Evolutionary conservation across 2,888 invertebrate genomes (phyloP), one percentile per base, ranked within the genome.

Genomic region (Diaprepes abbreviatus): DNA sequence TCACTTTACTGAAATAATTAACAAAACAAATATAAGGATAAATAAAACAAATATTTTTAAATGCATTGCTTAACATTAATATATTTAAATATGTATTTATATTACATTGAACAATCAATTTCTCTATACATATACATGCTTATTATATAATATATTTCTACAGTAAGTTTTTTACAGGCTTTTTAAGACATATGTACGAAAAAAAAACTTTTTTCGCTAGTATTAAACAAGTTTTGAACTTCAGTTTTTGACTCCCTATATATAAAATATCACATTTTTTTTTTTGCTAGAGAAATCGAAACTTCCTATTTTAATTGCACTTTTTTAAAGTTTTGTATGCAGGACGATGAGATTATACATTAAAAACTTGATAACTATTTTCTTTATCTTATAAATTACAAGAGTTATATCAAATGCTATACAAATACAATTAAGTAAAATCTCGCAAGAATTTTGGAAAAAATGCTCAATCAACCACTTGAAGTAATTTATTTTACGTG

Each of bases 91-190:
- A 79, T 62, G 70, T 70, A 60, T 72, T 71, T 81, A 82, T 82
- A 82, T 81, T 83, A 83, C 83, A 83, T 80, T 79, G 79, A 82
- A 81, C 80, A 80, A 65, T 66, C 58, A 66, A 45, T 80, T 81
- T 79, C 66, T 74, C 73, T 78, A 81, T 82, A 83, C 81, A 81
- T 83, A 80, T 83, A 70, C 70, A 66, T 64, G 55, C 28, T 69
- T 14, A 71, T 68, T 68, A 68, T 50, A 63, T 55, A 70, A 66
- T 52, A 65, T 58, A 58, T 70, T 54, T 68, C 69, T 70, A 70
- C 69, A 65, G 63, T 63, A 69, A 63, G 64, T 70, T 65, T 50
- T 16, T 31, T 14, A 62, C 67, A 64, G 71, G 67, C 36, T 65
- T 69, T 69, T 62, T 52, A 65, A 66, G 64, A 57, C 28, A 33